These are phyloP conservation scores for Ricordea florida DNA, from an alignment of 92 coral and sea anemone genomes.

Conservation along the genomic window DNA sequence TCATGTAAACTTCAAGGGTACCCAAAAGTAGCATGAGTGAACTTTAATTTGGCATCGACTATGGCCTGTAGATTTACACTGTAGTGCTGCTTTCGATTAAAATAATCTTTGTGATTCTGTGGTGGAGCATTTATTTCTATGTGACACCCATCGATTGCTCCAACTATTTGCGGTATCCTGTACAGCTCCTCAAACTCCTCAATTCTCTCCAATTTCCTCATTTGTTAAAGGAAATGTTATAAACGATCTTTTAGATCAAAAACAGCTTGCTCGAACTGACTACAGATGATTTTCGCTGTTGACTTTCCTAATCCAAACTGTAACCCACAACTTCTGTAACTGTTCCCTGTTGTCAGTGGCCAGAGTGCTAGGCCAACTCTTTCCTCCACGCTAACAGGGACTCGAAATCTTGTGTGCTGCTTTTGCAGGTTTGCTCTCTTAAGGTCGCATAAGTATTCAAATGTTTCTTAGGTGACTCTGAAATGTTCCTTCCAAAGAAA, in stretches of 20 bases:
- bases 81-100: slow-evolving; percentile 37
- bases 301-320: slow-evolving; percentile 59
- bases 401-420: slow-evolving; percentile 50
- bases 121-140: slow-evolving; percentile 30
- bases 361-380: slow-evolving; percentile 47
- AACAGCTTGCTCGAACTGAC: slow-evolving; percentile 37
- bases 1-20: slow-evolving; percentile 52
- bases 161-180: slow-evolving; percentile 31
- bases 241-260: slow-evolving; percentile 28
- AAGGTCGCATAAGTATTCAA: slow-evolving; percentile 52
- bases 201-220: slow-evolving; percentile 24
- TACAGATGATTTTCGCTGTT: slow-evolving; percentile 38
- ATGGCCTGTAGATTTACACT: slow-evolving; percentile 48
- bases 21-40: slow-evolving; percentile 1
- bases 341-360: slow-evolving; percentile 49
- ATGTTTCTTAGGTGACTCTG: slow-evolving; percentile 49
- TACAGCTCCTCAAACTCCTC: slow-evolving; percentile 31
- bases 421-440: slow-evolving; percentile 28
- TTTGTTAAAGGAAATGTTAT: slow-evolving; percentile 44
- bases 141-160: slow-evolving; percentile 54
- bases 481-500: slow-evolving; percentile 54
- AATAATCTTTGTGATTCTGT: slow-evolving; percentile 43
- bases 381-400: slow-evolving; percentile 48
- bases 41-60: slow-evolving; percentile 16
- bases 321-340: no score